Conservation (phyloP, 2,113 vertebrate species). For the Quiscalus mexicanus region DNA sequence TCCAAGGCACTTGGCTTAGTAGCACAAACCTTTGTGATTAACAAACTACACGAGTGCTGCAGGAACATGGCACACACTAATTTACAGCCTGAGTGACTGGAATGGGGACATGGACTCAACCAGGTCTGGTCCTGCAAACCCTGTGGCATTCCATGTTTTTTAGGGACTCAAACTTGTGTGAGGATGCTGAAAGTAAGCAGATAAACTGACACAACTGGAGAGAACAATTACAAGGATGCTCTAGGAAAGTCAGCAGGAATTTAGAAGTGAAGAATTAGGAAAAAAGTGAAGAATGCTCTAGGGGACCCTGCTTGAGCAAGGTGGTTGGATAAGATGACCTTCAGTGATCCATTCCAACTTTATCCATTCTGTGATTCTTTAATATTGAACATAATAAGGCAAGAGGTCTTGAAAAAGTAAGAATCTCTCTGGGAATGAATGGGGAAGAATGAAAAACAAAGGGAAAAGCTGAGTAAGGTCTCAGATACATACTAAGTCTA, state of each 20-base stretch:
- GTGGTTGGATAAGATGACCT: background rate
- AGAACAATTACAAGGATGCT: background rate
- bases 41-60: background rate
- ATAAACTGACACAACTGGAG: background rate
- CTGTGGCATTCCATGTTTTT: background rate
- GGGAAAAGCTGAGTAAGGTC: background rate
- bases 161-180: rapidly evolving
- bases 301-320: background rate
- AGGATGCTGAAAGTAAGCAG: background rate
- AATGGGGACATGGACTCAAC: background rate
- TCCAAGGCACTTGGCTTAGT: background rate
- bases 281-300: background rate
- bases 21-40: constrained; percentile 24
- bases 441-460: background rate
- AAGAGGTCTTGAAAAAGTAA: background rate
- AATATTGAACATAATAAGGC: background rate
- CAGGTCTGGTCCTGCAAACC: background rate
- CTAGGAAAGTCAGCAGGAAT: background rate
- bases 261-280: background rate
- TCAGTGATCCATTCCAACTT: background rate
- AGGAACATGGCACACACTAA: background rate
- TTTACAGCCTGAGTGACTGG: background rate
- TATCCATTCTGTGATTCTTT: background rate
- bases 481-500: background rate
- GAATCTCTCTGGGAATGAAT: background rate